Evolutionary conservation across 1,140 invertebrate genomes (phyloP).

Genomic region (Danaus melanippus): DNA sequence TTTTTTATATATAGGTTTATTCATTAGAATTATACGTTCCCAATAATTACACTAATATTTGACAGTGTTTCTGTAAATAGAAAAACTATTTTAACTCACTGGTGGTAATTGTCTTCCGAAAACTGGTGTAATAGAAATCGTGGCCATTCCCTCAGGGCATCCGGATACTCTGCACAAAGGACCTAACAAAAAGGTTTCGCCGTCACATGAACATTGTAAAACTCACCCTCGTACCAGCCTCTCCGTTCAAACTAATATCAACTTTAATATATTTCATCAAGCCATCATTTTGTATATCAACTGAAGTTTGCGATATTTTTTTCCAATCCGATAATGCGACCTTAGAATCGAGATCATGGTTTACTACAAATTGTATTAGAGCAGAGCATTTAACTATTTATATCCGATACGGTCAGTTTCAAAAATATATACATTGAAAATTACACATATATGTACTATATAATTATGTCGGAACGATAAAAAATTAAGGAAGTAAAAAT

Average conservation of each 20-base stretch:
- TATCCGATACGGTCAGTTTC: slow-evolving; percentile 28
- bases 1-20: no score
- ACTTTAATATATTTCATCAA: slow-evolving; percentile 25
- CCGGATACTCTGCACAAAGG: slow-evolving; percentile 63
- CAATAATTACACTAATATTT: no score
- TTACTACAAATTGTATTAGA: slow-evolving; percentile 71
- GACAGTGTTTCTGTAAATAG: no score
- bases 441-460: neutral
- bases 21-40: no score
- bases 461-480: no score
- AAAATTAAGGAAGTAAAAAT: no score
- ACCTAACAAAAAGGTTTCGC: slow-evolving; percentile 66
- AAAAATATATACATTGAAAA: slow-evolving; percentile 1
- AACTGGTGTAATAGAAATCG: slow-evolving; percentile 67
- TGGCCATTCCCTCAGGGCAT: slow-evolving; percentile 55
- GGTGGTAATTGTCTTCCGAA: slow-evolving; percentile 34
- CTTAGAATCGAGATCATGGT: slow-evolving; percentile 67
- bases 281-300: no score
- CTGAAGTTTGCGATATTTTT: slow-evolving; percentile 50
- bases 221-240: slow-evolving; percentile 50
- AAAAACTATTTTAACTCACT: no score
- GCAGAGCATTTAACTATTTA: slow-evolving; percentile 69
- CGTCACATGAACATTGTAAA: slow-evolving; percentile 70
- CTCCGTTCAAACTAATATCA: slow-evolving; percentile 36
- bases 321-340: slow-evolving; percentile 69